These are phyloP conservation scores for Coregonus sp. DNA, from an alignment of 2,797 vertebrate genomes.

Conservation along the genomic window DNA sequence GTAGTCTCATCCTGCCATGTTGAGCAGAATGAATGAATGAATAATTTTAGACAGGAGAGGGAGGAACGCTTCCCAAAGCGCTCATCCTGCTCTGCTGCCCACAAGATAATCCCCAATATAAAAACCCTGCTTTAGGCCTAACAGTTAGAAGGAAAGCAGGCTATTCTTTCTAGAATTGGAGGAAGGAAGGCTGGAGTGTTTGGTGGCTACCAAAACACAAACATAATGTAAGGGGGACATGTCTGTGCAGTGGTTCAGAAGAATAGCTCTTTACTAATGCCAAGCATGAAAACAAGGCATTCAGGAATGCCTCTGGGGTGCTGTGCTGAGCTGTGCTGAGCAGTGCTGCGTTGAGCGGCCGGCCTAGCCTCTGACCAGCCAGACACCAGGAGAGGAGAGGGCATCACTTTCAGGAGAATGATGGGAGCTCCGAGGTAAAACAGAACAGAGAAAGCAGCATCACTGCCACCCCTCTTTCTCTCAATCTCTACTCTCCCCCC, in stretches of 20 bases:
- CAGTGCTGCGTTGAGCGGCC: too few species aligned
- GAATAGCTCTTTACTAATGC: conserved; percentile 25
- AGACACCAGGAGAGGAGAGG: neutral
- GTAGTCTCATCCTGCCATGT: too few species aligned
- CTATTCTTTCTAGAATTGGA: neutral
- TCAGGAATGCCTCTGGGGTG: conserved; percentile 6
- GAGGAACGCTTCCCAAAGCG: neutral
- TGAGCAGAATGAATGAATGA: too few species aligned
- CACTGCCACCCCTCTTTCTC: conserved; percentile 34
- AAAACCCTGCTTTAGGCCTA: neutral
- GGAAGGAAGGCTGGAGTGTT: neutral
- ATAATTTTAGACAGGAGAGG: neutral
- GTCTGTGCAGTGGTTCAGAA: conserved; percentile 11
- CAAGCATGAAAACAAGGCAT: conserved; percentile 33
- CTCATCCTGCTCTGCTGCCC: neutral
- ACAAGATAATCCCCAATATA: neutral
- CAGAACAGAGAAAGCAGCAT: conserved; percentile 46
- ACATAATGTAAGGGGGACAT: conserved; percentile 11
- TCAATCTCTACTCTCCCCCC: conserved; percentile 35
- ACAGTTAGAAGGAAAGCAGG: neutral
- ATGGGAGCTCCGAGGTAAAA: conserved; percentile 41
- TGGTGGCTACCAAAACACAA: neutral
- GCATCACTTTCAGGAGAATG: conserved; percentile 23
- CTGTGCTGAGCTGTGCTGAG: too few species aligned
- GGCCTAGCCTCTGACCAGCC: too few species aligned